Evolutionary conservation across 2,113 vertebrate genomes (phyloP), one percentile per base, ranked within the genome.

Genomic region (Microtus oregoni): DNA sequence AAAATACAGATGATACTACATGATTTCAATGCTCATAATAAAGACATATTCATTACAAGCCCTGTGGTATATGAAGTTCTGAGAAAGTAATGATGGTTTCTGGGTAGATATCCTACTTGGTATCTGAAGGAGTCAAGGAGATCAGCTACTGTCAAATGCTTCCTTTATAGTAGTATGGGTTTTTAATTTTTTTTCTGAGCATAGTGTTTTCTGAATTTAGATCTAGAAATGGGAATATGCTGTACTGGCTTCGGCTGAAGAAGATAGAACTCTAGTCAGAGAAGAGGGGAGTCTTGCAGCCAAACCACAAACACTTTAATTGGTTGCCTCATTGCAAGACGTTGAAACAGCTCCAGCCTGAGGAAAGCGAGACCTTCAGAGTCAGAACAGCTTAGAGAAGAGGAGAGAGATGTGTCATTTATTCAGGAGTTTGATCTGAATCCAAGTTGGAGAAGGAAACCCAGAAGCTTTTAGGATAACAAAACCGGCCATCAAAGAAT

Each of bases 401-500:
- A 88, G n/a, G 72, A 82, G 86, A 96, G 95, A 89, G 88, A 94
- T 92, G 63, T 92, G 93, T 97, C 61, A 47, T 87, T 91, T 95
- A 41, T 95, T 95, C 47, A 92, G 50, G 73, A 82, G 90, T 70
- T 97, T 95, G 96, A 96, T 89, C 41, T 65, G 47, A 96, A 94
- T 97, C 94, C 95, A 97, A 79, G 17, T 96, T 97, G 94, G 92
- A 96, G 92, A 94, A 78, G 26, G 78, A 97, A 93, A 88, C 55
- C 93, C 75, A 75, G 97, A 96, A 89, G 65, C 90, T 97, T 95
- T 96, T 92, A 89, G 90, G 76, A 86, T 94, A 95, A 96, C 89
- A 86, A 97, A 96, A 41, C 68, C 92, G 61, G 63, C 55, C 32
- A 93, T 92, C 79, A 72, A 19, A 91, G n/a, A 77, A 78, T 28